Percentiles rank a stretch among this genome's conserved stretches.
Conservation (phyloP, 1,140 invertebrate genomes). For the Conopomorpha cramerella region DNA sequence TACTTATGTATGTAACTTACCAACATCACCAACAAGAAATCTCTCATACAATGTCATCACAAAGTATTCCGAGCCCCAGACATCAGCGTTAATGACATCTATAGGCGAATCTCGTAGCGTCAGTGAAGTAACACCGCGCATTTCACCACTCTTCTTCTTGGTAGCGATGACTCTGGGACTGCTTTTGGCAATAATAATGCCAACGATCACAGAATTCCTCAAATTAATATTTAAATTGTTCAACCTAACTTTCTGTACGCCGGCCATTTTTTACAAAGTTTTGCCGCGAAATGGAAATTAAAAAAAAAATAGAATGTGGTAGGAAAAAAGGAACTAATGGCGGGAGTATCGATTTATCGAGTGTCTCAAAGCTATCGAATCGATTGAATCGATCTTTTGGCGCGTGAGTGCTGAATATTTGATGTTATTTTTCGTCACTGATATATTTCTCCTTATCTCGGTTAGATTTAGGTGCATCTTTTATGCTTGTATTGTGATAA, state of each 20-base stretch:
- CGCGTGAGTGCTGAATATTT: too few species aligned
- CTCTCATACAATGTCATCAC: slow-evolving; percentile 61
- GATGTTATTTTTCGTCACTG: too few species aligned
- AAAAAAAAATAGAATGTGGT: too few species aligned
- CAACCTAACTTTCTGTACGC: slow-evolving; percentile 39
- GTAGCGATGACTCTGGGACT: slow-evolving; percentile 28
- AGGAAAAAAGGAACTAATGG: too few species aligned
- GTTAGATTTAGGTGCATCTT: too few species aligned
- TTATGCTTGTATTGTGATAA: too few species aligned
- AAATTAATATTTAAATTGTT: slow-evolving; percentile 49
- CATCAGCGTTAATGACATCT: slow-evolving; percentile 71
- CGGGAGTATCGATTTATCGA: too few species aligned
- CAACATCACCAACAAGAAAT: slow-evolving; percentile 68
- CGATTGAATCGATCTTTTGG: too few species aligned
- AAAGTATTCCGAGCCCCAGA: slow-evolving; percentile 67
- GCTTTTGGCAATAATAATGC: slow-evolving; percentile 51
- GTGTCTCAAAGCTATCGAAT: too few species aligned
- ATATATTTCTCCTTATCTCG: too few species aligned
- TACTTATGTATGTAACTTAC: slow-evolving; percentile 33
- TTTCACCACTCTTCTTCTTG: slow-evolving; percentile 48
- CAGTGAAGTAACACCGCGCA: slow-evolving; percentile 69
- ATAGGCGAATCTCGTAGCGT: slow-evolving; percentile 69
- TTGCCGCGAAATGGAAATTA: neutral
- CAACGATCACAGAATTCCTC: slow-evolving; percentile 43
- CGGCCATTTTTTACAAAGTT: slow-evolving; percentile 31